phyloP scores from a whole-genome alignment of 2,113 vertebrate genomes.

The Ceyx cyanopectus region DNA sequence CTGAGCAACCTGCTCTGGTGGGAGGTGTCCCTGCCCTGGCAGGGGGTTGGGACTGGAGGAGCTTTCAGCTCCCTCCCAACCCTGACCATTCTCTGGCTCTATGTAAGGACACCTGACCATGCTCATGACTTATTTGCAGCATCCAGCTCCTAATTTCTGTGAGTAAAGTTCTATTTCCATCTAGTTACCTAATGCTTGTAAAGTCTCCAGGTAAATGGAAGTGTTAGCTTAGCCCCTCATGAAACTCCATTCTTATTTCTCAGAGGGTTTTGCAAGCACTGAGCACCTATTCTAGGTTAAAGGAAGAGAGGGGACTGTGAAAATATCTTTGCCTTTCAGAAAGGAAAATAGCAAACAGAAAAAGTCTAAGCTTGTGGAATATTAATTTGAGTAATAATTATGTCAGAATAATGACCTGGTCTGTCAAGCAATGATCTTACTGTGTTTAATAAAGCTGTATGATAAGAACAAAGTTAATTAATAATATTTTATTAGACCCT shows the following conservation, averaged over 20 bases:
- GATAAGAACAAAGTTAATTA: neutral
- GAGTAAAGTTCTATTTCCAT: neutral
- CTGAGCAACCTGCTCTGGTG: too few relatives aligned
- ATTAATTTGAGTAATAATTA: neutral
- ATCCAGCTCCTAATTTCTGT: neutral
- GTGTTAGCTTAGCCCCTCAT: neutral
- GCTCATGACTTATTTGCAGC: neutral
- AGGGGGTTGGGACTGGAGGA: too few relatives aligned
- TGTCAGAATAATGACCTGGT: neutral
- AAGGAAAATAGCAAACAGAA: neutral
- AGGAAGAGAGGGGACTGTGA: neutral
- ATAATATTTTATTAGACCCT: neutral
- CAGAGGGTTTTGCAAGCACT: neutral
- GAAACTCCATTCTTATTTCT: constrained; percentile 5
- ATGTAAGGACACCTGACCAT: neutral
- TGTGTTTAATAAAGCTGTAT: neutral
- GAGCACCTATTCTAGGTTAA: neutral
- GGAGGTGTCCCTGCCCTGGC: too few relatives aligned
- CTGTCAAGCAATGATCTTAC: neutral
- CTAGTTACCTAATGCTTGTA: neutral
- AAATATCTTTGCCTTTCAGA: neutral
- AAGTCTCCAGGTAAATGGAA: neutral
- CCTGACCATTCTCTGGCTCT: too few relatives aligned
- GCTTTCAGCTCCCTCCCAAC: too few relatives aligned
- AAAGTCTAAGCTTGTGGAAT: neutral